Percentiles rank a stretch among this genome's conserved stretches.
Conservation (phyloP, 1,140 invertebrate genomes). For the Gyrodactylus bullatarudis region DNA sequence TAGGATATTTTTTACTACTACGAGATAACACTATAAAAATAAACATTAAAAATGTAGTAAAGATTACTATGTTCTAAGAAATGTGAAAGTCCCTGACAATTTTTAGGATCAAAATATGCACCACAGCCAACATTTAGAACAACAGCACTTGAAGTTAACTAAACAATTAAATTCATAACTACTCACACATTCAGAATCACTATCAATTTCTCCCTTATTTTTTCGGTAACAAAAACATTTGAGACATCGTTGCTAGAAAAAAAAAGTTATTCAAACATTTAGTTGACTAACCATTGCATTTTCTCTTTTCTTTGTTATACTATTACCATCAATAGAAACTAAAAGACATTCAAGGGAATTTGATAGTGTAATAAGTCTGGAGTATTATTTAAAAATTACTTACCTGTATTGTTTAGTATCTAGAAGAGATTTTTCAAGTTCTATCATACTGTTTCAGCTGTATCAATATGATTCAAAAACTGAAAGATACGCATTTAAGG, state of each 20-base stretch:
- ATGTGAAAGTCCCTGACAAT: constrained; percentile 18
- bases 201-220: not conserved
- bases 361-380: not conserved
- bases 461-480: too few species aligned
- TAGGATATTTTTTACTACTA: constrained; percentile 26
- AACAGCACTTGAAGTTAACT: not conserved
- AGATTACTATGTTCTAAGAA: constrained; percentile 19
- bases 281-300: too few species aligned
- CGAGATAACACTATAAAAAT: constrained; percentile 18
- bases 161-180: too few species aligned
- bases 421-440: not conserved
- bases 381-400: not conserved
- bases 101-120: constrained; percentile 15
- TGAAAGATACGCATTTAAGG: too few species aligned
- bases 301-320: too few species aligned
- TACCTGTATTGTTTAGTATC: not conserved
- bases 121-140: constrained; percentile 15
- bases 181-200: not conserved
- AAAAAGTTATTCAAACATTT: too few species aligned
- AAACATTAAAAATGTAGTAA: constrained; percentile 1
- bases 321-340: too few species aligned
- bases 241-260: too few species aligned
- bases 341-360: not conserved
- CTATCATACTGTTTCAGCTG: too few species aligned
- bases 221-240: not conserved